Conservation (phyloP, 2,797 vertebrate species). For the Lerista edwardsae region DNA sequence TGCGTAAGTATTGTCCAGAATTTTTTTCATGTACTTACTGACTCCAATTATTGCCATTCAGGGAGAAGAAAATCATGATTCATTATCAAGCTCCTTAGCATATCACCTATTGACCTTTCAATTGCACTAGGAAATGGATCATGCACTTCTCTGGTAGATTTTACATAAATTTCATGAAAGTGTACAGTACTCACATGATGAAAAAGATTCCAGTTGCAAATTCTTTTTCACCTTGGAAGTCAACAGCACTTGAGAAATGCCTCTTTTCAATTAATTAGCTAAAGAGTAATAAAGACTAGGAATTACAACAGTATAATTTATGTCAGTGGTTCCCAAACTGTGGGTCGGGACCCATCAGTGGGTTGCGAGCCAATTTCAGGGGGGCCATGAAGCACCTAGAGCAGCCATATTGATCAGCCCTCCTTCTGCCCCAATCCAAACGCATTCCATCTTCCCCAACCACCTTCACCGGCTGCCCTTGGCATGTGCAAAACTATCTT, state of each 20-base stretch:
- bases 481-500: no score
- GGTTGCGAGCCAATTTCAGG: no score
- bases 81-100: neutral
- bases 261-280: neutral
- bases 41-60: neutral
- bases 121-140: neutral
- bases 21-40: neutral
- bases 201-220: neutral
- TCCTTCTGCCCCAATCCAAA: no score
- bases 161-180: conserved; percentile 18
- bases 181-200: neutral
- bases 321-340: no score
- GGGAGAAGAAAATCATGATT: neutral
- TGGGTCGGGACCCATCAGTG: no score
- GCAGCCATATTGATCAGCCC: no score
- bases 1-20: neutral
- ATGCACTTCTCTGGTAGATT: neutral
- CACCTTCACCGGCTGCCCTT: no score
- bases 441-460: no score
- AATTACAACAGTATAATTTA: neutral
- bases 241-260: conserved; percentile 3
- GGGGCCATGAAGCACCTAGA: no score
- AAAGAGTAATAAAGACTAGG: neutral
- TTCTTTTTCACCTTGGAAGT: conserved; percentile 7
- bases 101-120: neutral